Conservation (phyloP, 2,797 vertebrate genomes). For the Brachymystax lenok region DNA sequence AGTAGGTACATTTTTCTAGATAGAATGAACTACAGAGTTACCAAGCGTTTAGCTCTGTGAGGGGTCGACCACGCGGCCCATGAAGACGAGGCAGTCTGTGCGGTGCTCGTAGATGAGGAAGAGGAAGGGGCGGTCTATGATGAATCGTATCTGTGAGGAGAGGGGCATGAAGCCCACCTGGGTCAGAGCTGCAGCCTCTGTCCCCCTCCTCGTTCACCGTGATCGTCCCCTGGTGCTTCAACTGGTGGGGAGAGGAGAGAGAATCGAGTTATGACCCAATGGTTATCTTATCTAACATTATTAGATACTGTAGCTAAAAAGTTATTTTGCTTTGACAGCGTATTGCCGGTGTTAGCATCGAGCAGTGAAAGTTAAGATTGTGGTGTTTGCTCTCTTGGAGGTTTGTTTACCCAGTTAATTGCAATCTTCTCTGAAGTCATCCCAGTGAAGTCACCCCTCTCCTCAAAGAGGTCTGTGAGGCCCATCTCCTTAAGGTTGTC, state of each 20-base stretch:
- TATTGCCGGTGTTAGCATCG: neutral
- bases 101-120: constrained; percentile 96
- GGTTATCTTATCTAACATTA: neutral
- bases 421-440: constrained; percentile 84
- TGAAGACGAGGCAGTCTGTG: constrained; percentile 92
- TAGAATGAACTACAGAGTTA: neutral
- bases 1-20: neutral
- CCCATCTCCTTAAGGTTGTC: constrained; percentile 87
- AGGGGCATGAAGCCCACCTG: constrained; percentile 94
- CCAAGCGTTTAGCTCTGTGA: constrained; percentile 67
- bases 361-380: neutral
- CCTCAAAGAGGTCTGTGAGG: constrained; percentile 82
- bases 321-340: too few species aligned
- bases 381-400: neutral
- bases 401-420: constrained; percentile 82
- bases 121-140: constrained; percentile 88
- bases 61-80: constrained; percentile 90
- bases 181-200: constrained; percentile 88
- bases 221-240: constrained; percentile 88
- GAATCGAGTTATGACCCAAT: neutral
- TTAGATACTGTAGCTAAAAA: neutral
- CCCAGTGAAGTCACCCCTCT: constrained; percentile 82
- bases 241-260: neutral
- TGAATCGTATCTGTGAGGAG: constrained; percentile 89
- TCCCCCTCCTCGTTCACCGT: constrained; percentile 97